phyloP scores from a whole-genome alignment of 2,797 vertebrate genomes.

The Myotis planiceps region DNA sequence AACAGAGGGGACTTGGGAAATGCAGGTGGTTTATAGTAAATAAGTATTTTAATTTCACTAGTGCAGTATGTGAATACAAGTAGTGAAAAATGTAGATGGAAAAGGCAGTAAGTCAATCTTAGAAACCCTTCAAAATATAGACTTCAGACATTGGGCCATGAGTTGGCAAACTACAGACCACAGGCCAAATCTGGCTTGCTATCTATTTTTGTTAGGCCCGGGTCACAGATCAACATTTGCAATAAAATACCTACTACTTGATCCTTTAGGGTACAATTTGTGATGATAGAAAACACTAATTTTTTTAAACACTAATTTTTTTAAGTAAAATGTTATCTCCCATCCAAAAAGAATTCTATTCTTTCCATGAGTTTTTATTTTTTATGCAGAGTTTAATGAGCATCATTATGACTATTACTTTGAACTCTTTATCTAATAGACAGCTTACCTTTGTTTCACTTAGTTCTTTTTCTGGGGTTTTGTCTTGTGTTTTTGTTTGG shows the following conservation, averaged over 20 bases:
- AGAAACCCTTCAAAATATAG: background rate
- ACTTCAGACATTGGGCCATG: background rate
- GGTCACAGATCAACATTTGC: background rate
- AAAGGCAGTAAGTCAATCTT: background rate
- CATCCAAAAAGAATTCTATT: background rate
- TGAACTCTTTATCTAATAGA: background rate
- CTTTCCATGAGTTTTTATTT: background rate
- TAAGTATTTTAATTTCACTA: background rate
- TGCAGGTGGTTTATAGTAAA: background rate
- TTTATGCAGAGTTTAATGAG: background rate
- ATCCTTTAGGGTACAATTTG: too few species aligned
- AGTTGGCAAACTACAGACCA: background rate
- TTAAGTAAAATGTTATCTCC: slow-evolving; percentile 9
- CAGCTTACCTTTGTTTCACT: background rate
- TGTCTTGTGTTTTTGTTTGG: background rate
- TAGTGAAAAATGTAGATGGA: background rate
- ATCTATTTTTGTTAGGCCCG: background rate
- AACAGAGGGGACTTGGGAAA: background rate
- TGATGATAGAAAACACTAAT: background rate
- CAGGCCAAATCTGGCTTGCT: background rate
- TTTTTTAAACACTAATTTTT: background rate
- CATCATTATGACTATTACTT: background rate
- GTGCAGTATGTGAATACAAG: background rate
- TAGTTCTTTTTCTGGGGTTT: background rate
- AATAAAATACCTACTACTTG: background rate